Conservation (phyloP, 2,797 vertebrate species). For the Sebastes minor region DNA sequence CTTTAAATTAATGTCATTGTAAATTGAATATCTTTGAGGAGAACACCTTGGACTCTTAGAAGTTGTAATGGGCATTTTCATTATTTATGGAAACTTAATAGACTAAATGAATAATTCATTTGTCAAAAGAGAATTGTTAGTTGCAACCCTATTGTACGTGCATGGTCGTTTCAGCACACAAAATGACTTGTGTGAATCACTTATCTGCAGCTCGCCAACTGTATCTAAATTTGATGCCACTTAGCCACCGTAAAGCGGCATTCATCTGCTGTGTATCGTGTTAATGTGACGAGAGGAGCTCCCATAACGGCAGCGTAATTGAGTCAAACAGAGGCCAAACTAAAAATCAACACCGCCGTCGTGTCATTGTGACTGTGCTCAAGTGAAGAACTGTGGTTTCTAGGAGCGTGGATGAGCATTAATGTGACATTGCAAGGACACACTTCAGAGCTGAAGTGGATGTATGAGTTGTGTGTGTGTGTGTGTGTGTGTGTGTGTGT, state of each 20-base stretch:
- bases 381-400: not conserved
- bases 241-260: not conserved
- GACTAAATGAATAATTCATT: not conserved
- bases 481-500: slow-evolving; percentile 4
- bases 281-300: slow-evolving; percentile 31
- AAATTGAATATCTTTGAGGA: not conserved
- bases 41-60: not conserved
- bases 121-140: not conserved
- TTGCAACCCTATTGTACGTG: too few species aligned
- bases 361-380: not conserved
- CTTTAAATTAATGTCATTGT: not conserved
- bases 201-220: not conserved
- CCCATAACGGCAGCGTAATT: slow-evolving; percentile 9
- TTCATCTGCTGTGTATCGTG: not conserved
- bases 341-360: not conserved
- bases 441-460: not conserved
- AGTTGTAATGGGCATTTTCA: not conserved
- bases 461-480: not conserved
- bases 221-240: not conserved
- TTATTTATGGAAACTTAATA: not conserved
- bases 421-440: slow-evolving; percentile 37
- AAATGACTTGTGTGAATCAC: not conserved
- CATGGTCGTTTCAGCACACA: too few species aligned
- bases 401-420: slow-evolving; percentile 15
- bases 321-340: slow-evolving; percentile 45